A percentile compares a stretch with the other conserved stretches of the same genome.
Conservation (phyloP, 2,113 vertebrate species). For the Bucco capensis region DNA sequence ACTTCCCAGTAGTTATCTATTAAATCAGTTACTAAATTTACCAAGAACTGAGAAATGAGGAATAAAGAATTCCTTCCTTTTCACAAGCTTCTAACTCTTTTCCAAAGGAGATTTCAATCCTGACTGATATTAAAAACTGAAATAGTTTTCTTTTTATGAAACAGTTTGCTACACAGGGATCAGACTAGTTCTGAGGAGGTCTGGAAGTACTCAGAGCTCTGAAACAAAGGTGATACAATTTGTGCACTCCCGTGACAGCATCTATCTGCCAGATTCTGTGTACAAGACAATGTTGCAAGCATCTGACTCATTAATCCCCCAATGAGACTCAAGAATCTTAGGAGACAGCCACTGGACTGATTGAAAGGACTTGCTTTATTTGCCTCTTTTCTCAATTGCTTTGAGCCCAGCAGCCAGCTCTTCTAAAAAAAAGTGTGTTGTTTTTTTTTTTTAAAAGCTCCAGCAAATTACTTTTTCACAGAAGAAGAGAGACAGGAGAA, state of each 20-base stretch:
- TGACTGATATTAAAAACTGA: neutral
- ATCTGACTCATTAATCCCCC: neutral
- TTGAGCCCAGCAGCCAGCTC: slow-evolving; percentile 21
- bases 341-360: slow-evolving; percentile 9
- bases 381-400: slow-evolving; percentile 7
- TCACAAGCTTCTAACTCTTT: neutral
- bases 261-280: slow-evolving; percentile 6
- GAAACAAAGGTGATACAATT: neutral
- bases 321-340: neutral
- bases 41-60: neutral
- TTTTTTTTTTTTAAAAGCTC: slow-evolving; percentile 48
- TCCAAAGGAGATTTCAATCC: neutral
- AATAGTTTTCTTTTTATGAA: neutral
- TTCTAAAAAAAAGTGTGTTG: slow-evolving; percentile 46
- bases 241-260: neutral
- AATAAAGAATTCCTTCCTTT: neutral
- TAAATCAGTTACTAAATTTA: neutral
- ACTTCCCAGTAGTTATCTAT: neutral
- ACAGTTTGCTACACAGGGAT: neutral
- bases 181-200: neutral
- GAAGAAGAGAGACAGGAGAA: neutral
- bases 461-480: slow-evolving; percentile 40
- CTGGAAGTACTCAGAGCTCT: neutral
- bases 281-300: neutral
- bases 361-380: slow-evolving; percentile 20